Base-by-base conservation (phyloP, 2,888 invertebrate species). In the Saturnia pavonia region DNA sequence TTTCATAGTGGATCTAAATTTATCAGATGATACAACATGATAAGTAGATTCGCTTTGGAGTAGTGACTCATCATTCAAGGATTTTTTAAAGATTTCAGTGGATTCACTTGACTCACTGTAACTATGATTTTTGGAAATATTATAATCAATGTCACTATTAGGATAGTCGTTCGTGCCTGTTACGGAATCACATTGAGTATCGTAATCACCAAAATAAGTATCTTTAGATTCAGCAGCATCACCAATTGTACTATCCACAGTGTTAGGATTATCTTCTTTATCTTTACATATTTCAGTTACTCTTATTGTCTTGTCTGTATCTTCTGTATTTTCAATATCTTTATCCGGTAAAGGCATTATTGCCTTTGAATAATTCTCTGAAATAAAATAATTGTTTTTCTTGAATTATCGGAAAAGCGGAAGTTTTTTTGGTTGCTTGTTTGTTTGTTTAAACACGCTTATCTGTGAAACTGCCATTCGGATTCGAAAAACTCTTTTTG, bases 1-100 rank as follows among this genome's bases (percentile, higher is more conserved):
- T 75, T 84, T 86, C 74, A 91, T 84, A 11, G 87, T 80, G 69
- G 85, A 72, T 4, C 78, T 77, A 11, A 90, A 78, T 70, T 89
- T 88, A 68, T 88, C 85, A 57, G 85, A 76, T 54, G 84, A 75
- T 45, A 77, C 74, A 2, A 81, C 51, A 67, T 78, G 77, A 71
- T 76, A 78, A 1, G 80, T 72, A 22, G 75, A 73, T 72, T 84
- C 82, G 65, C 76, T 78, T 51, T 74, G 74, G 22, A 76, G 70
- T 3, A 71, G 68, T 63, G 73, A 69, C 40, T 77, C 77, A 7
- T 67, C 74, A 12, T 74, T 75, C 11, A 75, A 60, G 54, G 76
- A 67, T 19, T 80, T 76, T 75, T 67, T 76, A 19, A 78, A 68
- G n/a, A 72, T 74, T 40, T 75, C 69, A 71, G 73, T 80, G 34